Base-by-base conservation (phyloP, 2,113 vertebrate species). In the Festucalex cinctus region DNA sequence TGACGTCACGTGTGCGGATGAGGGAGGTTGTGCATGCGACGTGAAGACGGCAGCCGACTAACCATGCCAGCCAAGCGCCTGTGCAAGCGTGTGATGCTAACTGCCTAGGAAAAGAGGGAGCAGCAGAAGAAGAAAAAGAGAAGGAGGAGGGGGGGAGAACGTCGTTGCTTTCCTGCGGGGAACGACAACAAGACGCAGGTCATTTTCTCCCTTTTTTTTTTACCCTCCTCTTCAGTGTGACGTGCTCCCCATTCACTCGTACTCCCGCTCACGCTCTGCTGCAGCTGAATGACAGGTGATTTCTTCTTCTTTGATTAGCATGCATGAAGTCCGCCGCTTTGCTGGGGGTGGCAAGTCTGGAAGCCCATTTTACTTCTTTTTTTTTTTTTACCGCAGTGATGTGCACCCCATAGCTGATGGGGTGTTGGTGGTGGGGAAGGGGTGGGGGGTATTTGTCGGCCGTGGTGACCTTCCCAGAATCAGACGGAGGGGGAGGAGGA, bases 1-100 rank as follows among this genome's bases (percentile, higher is more conserved):
- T 90, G 82, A 90, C 87, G 88, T 90, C 88, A 90, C n/a, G 75
- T 44, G 63, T 14, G 32, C 48, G 67, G 78, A 88, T 77, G 85
- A 81, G 63, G 79, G 80, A 71, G 74, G 83, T 82, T 76, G 86
- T 81, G 73, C 75, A 75, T 80, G 85, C 28, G 74, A 77, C 71
- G 74, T 24, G 59, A 43, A 28, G n/a, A 88, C 79, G 78, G 83
- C 82, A 80, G 79, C 76, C 79, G 75, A 70, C 87, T 79, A 87
- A 85, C 84, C 83, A 86, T 85, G 87, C 82, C 81, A 88, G 85
- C 80, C 69, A 69, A 79, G 84, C 85, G 72, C 70, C 78, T 69
- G 5, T 16, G 43, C 16, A 37, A 78, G 73, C 75, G 77, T 80
- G 80, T 77, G 70, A 76, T 63, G 63, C 76, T 85, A 79, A 85